Conservation (phyloP, 2,113 vertebrate genomes). For the Cyprinodon tularosa region DNA sequence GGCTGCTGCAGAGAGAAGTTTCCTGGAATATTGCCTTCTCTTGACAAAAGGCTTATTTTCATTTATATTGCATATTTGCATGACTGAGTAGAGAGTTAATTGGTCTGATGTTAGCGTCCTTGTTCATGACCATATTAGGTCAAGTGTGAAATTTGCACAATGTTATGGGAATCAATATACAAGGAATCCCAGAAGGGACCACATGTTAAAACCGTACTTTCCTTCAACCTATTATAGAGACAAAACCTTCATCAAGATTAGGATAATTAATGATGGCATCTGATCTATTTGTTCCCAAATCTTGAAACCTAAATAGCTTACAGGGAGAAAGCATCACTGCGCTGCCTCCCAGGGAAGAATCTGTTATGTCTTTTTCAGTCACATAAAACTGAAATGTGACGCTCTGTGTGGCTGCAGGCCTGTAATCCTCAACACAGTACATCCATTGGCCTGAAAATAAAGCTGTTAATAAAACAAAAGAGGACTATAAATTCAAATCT, state of each 20-base stretch:
- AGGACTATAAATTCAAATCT: slow-evolving; percentile 1
- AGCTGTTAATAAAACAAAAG: slow-evolving; percentile 23
- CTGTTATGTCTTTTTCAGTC: slow-evolving; percentile 17
- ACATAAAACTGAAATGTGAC: slow-evolving; percentile 38
- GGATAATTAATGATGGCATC: not conserved
- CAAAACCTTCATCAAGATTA: not conserved
- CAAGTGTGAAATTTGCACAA: not conserved
- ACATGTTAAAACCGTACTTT: not conserved
- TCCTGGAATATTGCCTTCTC: not conserved
- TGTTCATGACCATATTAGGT: not conserved
- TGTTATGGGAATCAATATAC: not conserved
- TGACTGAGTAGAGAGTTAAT: not conserved
- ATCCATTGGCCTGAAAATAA: slow-evolving; percentile 25
- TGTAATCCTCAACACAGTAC: not conserved
- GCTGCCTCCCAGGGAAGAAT: not conserved
- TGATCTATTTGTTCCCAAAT: slow-evolving; percentile 1
- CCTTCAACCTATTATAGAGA: slow-evolving; percentile 9
- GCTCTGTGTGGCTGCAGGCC: slow-evolving; percentile 1
- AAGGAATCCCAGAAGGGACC: not conserved
- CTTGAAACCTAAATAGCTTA: not conserved
- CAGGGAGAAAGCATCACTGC: not conserved
- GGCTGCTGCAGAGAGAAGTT: not conserved
- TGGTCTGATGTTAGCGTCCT: not conserved
- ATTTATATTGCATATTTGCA: not conserved
- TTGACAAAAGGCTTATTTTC: not conserved